These are phyloP conservation scores for Coelogynopora nodosa DNA, from an alignment of 2,888 invertebrate species.

Conservation along the genomic window DNA sequence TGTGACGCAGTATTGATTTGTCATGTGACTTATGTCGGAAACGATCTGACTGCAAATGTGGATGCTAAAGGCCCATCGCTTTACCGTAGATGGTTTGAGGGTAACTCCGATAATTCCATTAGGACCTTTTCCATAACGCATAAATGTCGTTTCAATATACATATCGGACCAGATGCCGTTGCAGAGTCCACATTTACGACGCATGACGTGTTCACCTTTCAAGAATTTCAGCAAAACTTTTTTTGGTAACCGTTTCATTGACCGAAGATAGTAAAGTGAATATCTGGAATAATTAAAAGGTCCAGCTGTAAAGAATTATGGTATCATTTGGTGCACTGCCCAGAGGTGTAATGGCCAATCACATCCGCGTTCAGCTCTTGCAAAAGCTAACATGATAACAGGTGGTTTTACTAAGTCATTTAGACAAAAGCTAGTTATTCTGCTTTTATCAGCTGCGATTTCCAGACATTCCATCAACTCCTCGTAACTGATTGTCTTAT, in stretches of 20 bases:
- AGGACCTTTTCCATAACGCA: too few species aligned
- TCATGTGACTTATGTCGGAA: too few species aligned
- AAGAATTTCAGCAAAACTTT: not conserved
- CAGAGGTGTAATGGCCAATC: constrained; percentile 43
- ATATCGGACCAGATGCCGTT: too few species aligned
- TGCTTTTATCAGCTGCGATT: constrained; percentile 23
- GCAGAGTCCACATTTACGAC: not conserved
- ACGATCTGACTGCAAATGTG: too few species aligned
- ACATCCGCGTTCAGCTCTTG: constrained; percentile 40
- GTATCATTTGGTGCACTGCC: constrained; percentile 34
- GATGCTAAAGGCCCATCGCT: too few species aligned
- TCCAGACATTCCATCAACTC: constrained; percentile 29
- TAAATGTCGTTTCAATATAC: too few species aligned
- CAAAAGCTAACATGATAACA: constrained; percentile 16
- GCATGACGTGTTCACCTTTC: not conserved
- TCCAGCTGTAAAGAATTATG: not conserved
- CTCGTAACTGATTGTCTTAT: not conserved
- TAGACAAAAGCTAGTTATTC: constrained; percentile 29
- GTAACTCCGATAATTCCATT: too few species aligned
- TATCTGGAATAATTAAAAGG: not conserved
- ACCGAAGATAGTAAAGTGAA: not conserved
- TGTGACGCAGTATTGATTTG: too few species aligned
- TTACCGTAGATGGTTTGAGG: too few species aligned
- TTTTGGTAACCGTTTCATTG: not conserved
- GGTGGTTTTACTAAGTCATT: constrained; percentile 38